Base-by-base conservation (phyloP, 2,113 vertebrate species). In the Naja naja region DNA sequence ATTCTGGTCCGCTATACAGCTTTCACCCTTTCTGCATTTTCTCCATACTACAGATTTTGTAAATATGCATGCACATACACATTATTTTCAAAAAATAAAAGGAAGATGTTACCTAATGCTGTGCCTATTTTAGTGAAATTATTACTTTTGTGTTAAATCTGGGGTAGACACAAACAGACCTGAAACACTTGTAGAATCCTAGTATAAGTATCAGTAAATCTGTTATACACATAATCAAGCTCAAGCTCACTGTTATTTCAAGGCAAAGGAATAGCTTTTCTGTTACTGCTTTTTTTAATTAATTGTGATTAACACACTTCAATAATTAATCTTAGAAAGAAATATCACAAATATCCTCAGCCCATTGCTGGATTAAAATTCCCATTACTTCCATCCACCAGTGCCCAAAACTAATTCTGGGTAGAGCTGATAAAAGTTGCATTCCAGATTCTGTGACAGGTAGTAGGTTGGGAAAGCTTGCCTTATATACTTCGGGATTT, bases 81-180 rank as follows among this genome's bases (percentile, higher is more conserved):
- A 39, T 58, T 94, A 92, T 94, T 92, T 94, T 94, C 91, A 90
- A 92, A 89, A 89, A 95, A 93, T 60, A 92, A 20, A 91, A 94
- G 93, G 93, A 89, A 89, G 53, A 94, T 64, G 45, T 94, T 49
- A 90, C 94, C 92, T 85, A 89, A 81, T 22, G 74, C 74, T 43
- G 18, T 43, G 18, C 34, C 74, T 81, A 81, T 81, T 81, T 81
- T 81, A 81, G 22, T 81, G 7, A 81, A 43, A 43, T 81, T 43
- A 22, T 22, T 81, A 43, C 34, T 93, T 49, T 90, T 54, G 43
- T 0, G 89, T 94, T 43, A 56, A 49, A 30, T 39, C 85, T 91
- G 90, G 52, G 89, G 39, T 27, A 47, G 30, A 49, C 90, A 43
- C 89, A 93, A 39, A 23, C 0, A 3, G 89, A 54, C 39, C 5